These are phyloP conservation scores for Vombatus ursinus DNA, from an alignment of 2,113 vertebrate genomes.

Conservation along the genomic window DNA sequence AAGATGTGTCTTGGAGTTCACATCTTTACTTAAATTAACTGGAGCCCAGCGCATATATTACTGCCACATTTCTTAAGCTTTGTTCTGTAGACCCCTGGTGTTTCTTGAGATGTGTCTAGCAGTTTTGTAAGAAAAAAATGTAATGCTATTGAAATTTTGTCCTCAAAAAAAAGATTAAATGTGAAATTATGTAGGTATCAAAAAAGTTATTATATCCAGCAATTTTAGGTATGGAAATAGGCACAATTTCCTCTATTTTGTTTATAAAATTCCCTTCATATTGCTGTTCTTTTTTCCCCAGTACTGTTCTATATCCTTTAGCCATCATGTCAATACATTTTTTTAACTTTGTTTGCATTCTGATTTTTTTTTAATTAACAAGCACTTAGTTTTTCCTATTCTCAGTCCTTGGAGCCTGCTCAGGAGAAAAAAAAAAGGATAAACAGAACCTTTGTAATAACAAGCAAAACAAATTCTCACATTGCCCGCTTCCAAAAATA, in stretches of 20 bases:
- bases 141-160: not conserved
- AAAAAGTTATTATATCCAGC: not conserved
- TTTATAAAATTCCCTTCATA: slow-evolving; percentile 1
- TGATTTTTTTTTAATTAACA: slow-evolving; percentile 46
- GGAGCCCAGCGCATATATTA: not conserved
- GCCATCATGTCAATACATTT: not conserved
- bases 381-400: slow-evolving; percentile 22
- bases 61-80: not conserved
- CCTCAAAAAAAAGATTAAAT: not conserved
- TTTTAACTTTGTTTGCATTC: no score
- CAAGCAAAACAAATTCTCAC: not conserved
- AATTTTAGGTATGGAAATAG: not conserved
- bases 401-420: not conserved
- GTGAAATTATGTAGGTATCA: not conserved
- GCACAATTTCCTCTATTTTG: rapidly evolving
- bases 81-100: not conserved
- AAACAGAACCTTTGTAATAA: not conserved
- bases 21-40: slow-evolving; percentile 2
- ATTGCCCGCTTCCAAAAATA: not conserved
- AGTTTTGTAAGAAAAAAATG: not conserved
- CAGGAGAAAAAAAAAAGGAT: not conserved
- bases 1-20: not conserved
- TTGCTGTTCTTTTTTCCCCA: not conserved
- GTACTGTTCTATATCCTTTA: slow-evolving; percentile 5
- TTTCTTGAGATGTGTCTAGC: not conserved